phyloP scores from a whole-genome alignment of 2,888 invertebrate species.

The Synergus laeviventris region DNA sequence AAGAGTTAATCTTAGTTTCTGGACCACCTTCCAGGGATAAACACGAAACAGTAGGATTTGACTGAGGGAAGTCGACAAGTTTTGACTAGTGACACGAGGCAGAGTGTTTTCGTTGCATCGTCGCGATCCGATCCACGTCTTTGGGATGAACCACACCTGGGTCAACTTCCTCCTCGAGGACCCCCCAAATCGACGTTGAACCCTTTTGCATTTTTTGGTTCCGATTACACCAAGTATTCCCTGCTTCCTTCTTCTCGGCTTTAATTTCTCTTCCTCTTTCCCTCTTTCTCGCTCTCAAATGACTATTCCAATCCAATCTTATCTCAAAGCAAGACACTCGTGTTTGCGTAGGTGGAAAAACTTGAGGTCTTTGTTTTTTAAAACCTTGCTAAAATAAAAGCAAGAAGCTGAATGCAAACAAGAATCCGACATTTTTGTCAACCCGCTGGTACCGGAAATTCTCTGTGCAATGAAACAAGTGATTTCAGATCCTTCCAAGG shows the following conservation, averaged over 20 bases:
- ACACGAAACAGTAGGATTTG: slow-evolving; percentile 27
- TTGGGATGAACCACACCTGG: slow-evolving; percentile 65
- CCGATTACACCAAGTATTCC: slow-evolving; percentile 45
- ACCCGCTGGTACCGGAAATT: slow-evolving; percentile 3
- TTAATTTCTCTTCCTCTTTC: slow-evolving; percentile 35
- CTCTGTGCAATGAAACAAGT: not conserved
- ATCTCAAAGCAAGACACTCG: slow-evolving; percentile 34
- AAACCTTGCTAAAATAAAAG: not conserved
- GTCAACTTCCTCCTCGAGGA: slow-evolving; percentile 70
- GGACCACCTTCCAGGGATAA: slow-evolving; percentile 31
- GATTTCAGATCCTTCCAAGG: not conserved
- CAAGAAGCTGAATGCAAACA: not conserved
- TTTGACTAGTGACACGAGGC: slow-evolving; percentile 54
- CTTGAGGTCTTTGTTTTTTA: slow-evolving; percentile 30
- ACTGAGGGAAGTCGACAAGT: slow-evolving; percentile 31
- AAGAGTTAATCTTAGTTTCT: slow-evolving; percentile 22
- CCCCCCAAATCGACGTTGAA: slow-evolving; percentile 63
- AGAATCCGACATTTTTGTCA: not conserved
- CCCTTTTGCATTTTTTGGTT: slow-evolving; percentile 55
- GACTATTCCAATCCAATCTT: slow-evolving; percentile 33
- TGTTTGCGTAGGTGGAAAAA: slow-evolving; percentile 47
- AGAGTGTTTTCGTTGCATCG: slow-evolving; percentile 45
- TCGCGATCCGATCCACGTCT: slow-evolving; percentile 40
- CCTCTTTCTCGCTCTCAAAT: slow-evolving; percentile 33
- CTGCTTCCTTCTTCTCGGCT: slow-evolving; percentile 14